Evolutionary conservation across 2,888 invertebrate species (phyloP).

Genomic region (Pachymerium ferrugineum): DNA sequence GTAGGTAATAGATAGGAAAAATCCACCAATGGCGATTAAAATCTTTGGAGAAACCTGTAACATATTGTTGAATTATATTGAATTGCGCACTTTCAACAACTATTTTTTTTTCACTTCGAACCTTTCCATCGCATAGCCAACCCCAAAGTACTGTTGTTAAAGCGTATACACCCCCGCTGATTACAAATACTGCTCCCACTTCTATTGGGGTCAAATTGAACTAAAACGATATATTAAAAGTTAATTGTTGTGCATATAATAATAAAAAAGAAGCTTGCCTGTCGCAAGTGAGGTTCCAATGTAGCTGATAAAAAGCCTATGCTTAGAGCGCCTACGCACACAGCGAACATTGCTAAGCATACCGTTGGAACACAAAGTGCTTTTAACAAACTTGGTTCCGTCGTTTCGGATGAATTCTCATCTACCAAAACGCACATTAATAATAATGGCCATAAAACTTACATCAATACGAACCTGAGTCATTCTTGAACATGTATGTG

Average conservation of each 20-base stretch:
- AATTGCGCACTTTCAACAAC: not conserved
- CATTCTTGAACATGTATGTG: slow-evolving; percentile 64
- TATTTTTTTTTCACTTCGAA: slow-evolving; percentile 37
- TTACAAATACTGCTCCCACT: slow-evolving; percentile 73
- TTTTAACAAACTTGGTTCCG: slow-evolving; percentile 49
- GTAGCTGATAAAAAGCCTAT: slow-evolving; percentile 85
- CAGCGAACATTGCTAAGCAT: slow-evolving; percentile 55
- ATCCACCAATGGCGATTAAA: slow-evolving; percentile 62
- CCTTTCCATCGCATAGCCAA: slow-evolving; percentile 61
- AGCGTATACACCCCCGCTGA: slow-evolving; percentile 75
- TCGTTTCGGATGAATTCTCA: not conserved
- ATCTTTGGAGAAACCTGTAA: slow-evolving; percentile 56
- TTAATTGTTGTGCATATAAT: not conserved
- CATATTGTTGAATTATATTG: not conserved
- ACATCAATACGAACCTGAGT: slow-evolving; percentile 41
- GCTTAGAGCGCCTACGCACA: slow-evolving; percentile 72
- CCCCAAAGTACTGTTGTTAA: slow-evolving; percentile 73
- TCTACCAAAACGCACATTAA: not conserved
- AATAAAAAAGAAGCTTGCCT: slow-evolving; percentile 47
- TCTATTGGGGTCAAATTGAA: slow-evolving; percentile 55
- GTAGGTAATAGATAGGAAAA: slow-evolving; percentile 63
- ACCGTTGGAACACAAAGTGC: slow-evolving; percentile 69
- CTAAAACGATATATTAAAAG: not conserved
- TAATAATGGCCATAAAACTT: slow-evolving; percentile 48
- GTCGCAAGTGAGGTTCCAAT: slow-evolving; percentile 75